A percentile compares a stretch with the other conserved stretches of the same genome.
Conservation (phyloP, 2,113 vertebrate species). For the Corythoichthys haematopterus region DNA sequence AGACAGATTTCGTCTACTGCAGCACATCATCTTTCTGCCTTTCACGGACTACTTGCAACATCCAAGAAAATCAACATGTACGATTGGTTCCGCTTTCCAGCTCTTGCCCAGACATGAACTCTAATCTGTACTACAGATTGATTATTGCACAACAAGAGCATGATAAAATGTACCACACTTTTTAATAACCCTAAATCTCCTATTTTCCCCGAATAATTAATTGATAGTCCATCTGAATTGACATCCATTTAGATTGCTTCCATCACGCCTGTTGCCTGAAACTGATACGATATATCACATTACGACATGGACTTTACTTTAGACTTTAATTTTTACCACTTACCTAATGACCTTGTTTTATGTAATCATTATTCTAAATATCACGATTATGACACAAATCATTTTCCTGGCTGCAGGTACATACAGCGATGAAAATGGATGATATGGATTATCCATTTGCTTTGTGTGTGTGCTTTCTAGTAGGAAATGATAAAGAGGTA, state of each 20-base stretch:
- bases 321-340: slow-evolving; percentile 37
- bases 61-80: slow-evolving; percentile 7
- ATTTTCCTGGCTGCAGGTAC: slow-evolving; percentile 36
- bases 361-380: slow-evolving; percentile 59
- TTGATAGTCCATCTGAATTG: slow-evolving; percentile 10
- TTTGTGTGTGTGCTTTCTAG: slow-evolving; percentile 7
- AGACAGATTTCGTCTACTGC: neutral
- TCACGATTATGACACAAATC: slow-evolving; percentile 40
- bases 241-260: neutral
- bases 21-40: neutral
- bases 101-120: slow-evolving; percentile 7
- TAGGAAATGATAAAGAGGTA: slow-evolving; percentile 27
- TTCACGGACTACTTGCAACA: neutral
- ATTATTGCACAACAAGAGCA: neutral
- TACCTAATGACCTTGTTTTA: slow-evolving; percentile 43
- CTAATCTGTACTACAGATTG: slow-evolving; percentile 1
- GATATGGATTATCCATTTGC: slow-evolving; percentile 39
- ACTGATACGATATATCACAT: slow-evolving; percentile 7
- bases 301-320: slow-evolving; percentile 21
- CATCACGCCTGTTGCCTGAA: neutral
- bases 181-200: slow-evolving; percentile 13
- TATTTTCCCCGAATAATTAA: slow-evolving; percentile 11
- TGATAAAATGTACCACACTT: slow-evolving; percentile 5
- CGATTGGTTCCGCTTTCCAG: slow-evolving; percentile 1
- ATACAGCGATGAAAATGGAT: slow-evolving; percentile 49